These are phyloP conservation scores for Poecilobothrus nobilitatus DNA, from an alignment of 2,888 invertebrate genomes.

Conservation along the genomic window DNA sequence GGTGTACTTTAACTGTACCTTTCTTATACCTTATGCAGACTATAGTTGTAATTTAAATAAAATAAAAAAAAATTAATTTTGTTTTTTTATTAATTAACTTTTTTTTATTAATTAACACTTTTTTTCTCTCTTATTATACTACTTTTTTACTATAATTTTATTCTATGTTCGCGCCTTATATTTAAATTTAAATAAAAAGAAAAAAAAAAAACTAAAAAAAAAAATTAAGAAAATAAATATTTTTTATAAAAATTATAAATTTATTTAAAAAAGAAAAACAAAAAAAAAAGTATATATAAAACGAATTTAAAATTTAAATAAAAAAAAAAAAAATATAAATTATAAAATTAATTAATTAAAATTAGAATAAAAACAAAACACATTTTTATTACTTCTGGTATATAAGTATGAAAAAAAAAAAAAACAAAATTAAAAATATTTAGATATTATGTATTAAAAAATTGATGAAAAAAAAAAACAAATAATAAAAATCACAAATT, in stretches of 20 bases:
- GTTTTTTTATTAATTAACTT: not conserved
- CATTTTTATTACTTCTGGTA: slow-evolving; percentile 5
- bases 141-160: not conserved
- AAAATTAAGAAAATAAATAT: not conserved
- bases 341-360: not conserved
- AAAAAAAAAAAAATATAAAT: not conserved
- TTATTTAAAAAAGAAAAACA: not conserved
- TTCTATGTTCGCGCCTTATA: not conserved
- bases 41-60: not conserved
- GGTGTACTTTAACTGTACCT: too few species aligned
- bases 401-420: not conserved
- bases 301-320: not conserved
- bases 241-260: slow-evolving; percentile 3
- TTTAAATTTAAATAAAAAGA: not conserved
- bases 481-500: not conserved
- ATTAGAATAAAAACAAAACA: not conserved
- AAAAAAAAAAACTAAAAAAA: not conserved
- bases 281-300: not conserved
- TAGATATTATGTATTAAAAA: slow-evolving; percentile 3
- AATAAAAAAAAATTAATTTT: too few species aligned
- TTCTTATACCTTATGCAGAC: too few species aligned
- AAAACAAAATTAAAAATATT: not conserved
- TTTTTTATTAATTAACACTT: not conserved
- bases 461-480: not conserved
- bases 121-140: not conserved